Conservation (phyloP, 2,797 vertebrate species). For the Takifugu ocellatus region DNA sequence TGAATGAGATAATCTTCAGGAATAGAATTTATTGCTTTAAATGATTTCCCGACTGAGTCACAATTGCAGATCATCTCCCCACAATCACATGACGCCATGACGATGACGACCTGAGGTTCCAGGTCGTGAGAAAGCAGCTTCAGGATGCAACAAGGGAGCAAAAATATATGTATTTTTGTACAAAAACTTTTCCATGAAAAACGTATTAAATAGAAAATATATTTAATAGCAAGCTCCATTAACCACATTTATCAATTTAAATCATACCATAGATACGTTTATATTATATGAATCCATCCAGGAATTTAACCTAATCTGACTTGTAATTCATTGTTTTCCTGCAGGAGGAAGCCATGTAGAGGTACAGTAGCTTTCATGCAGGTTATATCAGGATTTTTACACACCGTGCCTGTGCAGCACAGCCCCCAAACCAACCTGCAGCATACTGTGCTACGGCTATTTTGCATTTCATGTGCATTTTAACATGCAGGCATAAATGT, state of each 20-base stretch:
- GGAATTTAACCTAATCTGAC: conserved; percentile 7
- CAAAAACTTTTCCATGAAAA: not conserved
- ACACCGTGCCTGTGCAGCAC: not conserved
- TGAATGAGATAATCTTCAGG: too few relatives aligned
- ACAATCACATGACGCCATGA: too few relatives aligned
- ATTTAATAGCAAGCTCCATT: too few relatives aligned
- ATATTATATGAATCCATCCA: not conserved
- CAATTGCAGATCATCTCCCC: too few relatives aligned
- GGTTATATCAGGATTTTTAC: conserved; percentile 3
- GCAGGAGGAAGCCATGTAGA: conserved; percentile 11
- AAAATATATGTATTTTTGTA: not conserved
- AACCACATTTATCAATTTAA: too few relatives aligned
- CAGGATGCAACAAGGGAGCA: not conserved
- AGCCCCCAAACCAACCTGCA: conserved; percentile 2
- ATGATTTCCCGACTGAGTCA: not conserved
- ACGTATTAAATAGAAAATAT: not conserved
- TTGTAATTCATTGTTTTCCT: not conserved
- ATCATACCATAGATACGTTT: not conserved
- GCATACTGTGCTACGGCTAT: not conserved
- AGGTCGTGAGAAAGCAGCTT: too few relatives aligned
- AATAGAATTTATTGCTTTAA: conserved; percentile 9
- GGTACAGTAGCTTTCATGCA: conserved; percentile 13
- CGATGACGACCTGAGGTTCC: too few relatives aligned
- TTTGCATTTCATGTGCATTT: conserved; percentile 5
- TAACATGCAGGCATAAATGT: conserved; percentile 37